Percentiles rank a stretch among this genome's conserved stretches.
Evolutionary conservation across 2,797 vertebrate genomes (phyloP).

Genomic region (Apogon talboti): DNA sequence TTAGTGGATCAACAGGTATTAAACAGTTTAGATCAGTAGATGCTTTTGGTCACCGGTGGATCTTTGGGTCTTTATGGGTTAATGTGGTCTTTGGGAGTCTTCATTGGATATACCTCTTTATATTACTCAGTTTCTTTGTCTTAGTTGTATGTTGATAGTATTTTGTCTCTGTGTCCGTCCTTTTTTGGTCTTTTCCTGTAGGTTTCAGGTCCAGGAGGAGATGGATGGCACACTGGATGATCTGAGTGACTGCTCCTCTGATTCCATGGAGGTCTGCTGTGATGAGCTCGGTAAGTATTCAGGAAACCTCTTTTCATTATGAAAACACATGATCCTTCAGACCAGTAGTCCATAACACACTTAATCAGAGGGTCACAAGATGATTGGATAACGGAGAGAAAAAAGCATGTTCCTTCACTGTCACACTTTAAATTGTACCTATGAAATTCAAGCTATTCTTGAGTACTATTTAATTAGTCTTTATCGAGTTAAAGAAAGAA

Average conservation of each 20-base stretch:
- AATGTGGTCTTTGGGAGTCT: too few species aligned
- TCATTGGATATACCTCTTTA: too few species aligned
- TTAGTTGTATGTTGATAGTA: too few species aligned
- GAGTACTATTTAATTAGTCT: too few species aligned
- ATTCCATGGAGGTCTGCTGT: slow-evolving; percentile 82
- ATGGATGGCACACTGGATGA: slow-evolving; percentile 75
- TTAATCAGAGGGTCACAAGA: not conserved
- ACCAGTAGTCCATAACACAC: not conserved
- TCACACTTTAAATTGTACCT: not conserved
- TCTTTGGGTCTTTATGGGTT: too few species aligned
- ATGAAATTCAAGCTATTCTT: too few species aligned
- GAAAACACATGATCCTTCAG: not conserved
- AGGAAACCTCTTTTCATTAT: not conserved
- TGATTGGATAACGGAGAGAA: too few species aligned
- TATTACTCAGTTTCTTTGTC: not conserved
- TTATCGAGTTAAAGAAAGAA: too few species aligned
- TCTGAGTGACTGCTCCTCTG: slow-evolving; percentile 80
- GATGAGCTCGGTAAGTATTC: slow-evolving; percentile 84
- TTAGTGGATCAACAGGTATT: too few species aligned
- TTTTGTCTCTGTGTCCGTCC: not conserved
- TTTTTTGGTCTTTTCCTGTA: slow-evolving; percentile 33
- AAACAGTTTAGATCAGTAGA: too few species aligned
- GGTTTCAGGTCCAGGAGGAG: slow-evolving; percentile 78
- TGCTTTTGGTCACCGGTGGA: too few species aligned
- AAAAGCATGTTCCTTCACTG: not conserved